Conservation (phyloP, 2,113 vertebrate species). For the Tachysurus fulvidraco region DNA sequence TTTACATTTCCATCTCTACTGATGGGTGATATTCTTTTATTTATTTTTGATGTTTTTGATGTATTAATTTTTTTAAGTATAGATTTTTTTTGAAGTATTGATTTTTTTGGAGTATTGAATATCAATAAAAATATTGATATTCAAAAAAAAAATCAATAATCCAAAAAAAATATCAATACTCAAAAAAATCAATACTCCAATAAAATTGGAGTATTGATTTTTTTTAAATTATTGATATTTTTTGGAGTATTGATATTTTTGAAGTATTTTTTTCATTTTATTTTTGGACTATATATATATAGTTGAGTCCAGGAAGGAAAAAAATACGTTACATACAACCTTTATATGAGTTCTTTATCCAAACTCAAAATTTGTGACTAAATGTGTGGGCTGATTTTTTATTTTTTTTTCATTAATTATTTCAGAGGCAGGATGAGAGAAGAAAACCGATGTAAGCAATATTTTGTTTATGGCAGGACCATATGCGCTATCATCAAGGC, state of each 20-base stretch:
- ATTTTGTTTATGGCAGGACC: conserved; percentile 13
- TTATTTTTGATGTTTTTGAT: not conserved
- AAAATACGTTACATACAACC: not conserved
- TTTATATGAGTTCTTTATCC: not conserved
- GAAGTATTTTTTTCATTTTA: too few relatives aligned
- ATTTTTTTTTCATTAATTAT: not conserved
- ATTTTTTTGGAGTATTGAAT: too few relatives aligned
- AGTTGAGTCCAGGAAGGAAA: not conserved
- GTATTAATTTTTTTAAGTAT: too few relatives aligned
- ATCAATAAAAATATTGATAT: too few relatives aligned
- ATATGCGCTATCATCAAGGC: not conserved
- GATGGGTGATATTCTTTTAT: not conserved
- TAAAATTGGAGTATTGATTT: too few relatives aligned
- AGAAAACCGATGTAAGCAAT: not conserved
- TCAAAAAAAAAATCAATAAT: too few relatives aligned
- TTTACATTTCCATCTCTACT: conserved; percentile 18
- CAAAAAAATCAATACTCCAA: too few relatives aligned
- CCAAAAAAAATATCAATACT: too few relatives aligned
- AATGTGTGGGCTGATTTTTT: not conserved
- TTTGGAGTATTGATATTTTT: too few relatives aligned
- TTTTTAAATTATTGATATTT: too few relatives aligned
- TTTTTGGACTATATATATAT: too few relatives aligned
- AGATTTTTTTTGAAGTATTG: too few relatives aligned
- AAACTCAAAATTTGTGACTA: not conserved
- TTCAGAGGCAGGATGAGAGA: not conserved